Evolutionary conservation across 1,140 invertebrate species (phyloP), one percentile per base, ranked within the genome.

Genomic region (Caenorhabditis tropicalis): DNA sequence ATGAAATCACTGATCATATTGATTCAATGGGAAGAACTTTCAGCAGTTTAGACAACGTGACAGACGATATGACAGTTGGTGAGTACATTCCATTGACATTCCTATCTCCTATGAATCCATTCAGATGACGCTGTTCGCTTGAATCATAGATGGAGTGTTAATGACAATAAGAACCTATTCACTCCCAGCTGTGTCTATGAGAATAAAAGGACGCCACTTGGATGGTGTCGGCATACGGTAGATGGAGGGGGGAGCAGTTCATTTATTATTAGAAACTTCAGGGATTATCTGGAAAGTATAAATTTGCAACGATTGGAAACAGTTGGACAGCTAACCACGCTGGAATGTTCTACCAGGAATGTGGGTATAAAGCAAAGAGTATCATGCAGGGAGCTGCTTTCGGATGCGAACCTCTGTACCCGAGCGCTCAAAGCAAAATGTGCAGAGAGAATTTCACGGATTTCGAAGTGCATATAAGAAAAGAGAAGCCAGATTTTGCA

Each of bases 321-420:
- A 65, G 58, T 65, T 65, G 58, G 58, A 19, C 58, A 33, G 58
- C 58, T 4, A 65, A 65, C n/a, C 58, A 65, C 7, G 58, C 12
- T 9, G 24, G 12, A 65, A 16, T 65, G 12, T 65, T 65, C 16
- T 36, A 65, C 7, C 29, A 65, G 58, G 58, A 65, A 19, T 65
- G 58, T 65, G 29, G 10, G 6, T 33, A 19, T 6, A 65, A 65
- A 16, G 58, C 58, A 65, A 65, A 65, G 16, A 65, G 29, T 36
- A 65, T 65, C 0, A 33, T 65, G 31, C 58, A 65, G 21, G 58
- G 58, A 65, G 12, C 58, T 0, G 58, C 31, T 1, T 33, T 19
- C 19, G 58, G 12, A 33, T 65, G 58, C 19, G 58, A 65, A 16
- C 58, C 58, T 0, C 24, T 56, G 0, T 56, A 56, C 9, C 21